Base-by-base conservation (phyloP, 2,888 invertebrate species). In the Trilocha varians region DNA sequence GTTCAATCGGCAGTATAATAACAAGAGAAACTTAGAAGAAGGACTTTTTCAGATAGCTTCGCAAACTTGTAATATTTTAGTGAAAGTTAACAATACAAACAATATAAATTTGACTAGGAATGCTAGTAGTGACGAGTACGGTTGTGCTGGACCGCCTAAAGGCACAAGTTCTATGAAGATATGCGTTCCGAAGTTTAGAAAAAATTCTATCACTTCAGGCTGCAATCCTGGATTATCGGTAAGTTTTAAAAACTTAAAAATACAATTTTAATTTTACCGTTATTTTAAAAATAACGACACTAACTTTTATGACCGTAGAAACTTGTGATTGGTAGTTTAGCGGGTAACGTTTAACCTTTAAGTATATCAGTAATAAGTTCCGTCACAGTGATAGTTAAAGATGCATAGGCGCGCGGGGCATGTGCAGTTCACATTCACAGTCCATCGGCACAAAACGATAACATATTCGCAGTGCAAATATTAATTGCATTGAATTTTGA, bases 31-130 rank as follows among this genome's bases (percentile, higher is more conserved):
- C 69, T 71, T 93, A 50, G 91, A 92, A 61, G 92, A 92, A 61
- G 93, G 93, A 5, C 80, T 93, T 25, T 91, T 92, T 64, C 92
- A 92, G 83, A 93, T 93, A 52, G 92, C 92, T 3, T 91, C 92
- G 11, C 93, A 93, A 69, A 92, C 93, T 43, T 93, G 92, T 62
- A 92, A 91, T 66, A 90, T 93, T 51, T 78, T 93, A 47, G 91
- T 93, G 43, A 91, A 92, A 87, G 91, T 92, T 50, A 90, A 91
- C 68, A 91, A 92, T 57, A 91, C 91, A 38, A 91, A 91, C 70
- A 91, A 92, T 66, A 91, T 91, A 47, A 91, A 90, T 57, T 64
- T 85, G 57, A 90, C 90, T 56, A 89, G 91, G 38, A 88, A 89
- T 59, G 87, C 89, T 47, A 83, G 43, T 25, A 54, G 90, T 67